A percentile compares a stretch with the other conserved stretches of the same genome.
These are phyloP conservation scores for Yponomeuta sedellus DNA, from an alignment of 2,888 invertebrate species.

Conservation along the genomic window DNA sequence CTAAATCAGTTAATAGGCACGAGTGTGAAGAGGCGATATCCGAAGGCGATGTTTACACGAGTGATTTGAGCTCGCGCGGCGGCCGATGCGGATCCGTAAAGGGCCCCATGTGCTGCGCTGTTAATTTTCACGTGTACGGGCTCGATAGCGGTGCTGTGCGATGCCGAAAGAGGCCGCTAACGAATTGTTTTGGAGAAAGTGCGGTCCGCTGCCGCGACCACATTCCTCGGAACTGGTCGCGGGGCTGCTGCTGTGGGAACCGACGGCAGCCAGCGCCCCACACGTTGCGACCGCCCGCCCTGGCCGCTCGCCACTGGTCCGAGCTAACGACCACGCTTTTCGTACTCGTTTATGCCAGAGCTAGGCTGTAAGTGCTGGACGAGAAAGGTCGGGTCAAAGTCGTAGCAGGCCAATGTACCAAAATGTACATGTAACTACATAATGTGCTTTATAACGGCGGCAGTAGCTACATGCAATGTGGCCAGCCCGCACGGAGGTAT, in stretches of 20 bases:
- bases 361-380: conserved; percentile 2
- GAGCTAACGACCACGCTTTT: conserved; percentile 15
- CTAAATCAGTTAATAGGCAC: conserved; percentile 6
- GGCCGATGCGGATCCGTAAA: conserved; percentile 43
- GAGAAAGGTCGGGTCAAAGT: conserved; percentile 14
- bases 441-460: conserved; percentile 41
- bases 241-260: conserved; percentile 75
- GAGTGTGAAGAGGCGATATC: conserved; percentile 9
- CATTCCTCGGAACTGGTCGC: conserved; percentile 74
- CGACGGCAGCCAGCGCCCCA: conserved; percentile 53
- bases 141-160: conserved; percentile 47
- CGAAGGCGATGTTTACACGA: conserved; percentile 9
- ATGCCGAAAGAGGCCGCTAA: conserved; percentile 74
- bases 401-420: conserved; percentile 35
- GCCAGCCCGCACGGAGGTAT: background rate
- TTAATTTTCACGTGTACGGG: conserved; percentile 68
- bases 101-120: conserved; percentile 56
- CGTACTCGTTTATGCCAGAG: background rate
- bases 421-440: conserved; percentile 36
- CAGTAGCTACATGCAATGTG: conserved; percentile 20
- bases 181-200: conserved; percentile 78
- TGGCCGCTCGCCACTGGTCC: conserved; percentile 30
- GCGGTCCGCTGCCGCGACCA: conserved; percentile 74
- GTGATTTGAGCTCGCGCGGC: conserved; percentile 11
- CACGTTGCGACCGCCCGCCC: conserved; percentile 48